Percentiles rank a stretch among this genome's conserved stretches.
Evolutionary conservation across 2,797 vertebrate genomes (phyloP).

Genomic region (Anguilla obscura): DNA sequence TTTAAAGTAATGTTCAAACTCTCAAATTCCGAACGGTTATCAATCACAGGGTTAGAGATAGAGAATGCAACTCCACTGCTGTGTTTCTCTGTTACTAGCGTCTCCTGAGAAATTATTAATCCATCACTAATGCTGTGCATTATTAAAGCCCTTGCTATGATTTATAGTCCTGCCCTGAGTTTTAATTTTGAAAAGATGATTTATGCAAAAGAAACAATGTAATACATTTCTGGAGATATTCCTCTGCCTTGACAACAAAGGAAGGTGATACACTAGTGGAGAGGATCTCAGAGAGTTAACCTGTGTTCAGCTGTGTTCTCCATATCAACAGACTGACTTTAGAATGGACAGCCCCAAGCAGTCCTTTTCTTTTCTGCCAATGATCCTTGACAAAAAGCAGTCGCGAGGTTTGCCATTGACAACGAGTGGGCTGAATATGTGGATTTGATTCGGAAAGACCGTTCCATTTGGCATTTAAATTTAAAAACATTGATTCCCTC

Average conservation of each 20-base stretch:
- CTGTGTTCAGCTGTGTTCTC: background rate
- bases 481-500: background rate
- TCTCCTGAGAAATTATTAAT: background rate
- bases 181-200: slow-evolving; percentile 13
- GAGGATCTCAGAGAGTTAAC: background rate
- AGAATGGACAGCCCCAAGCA: background rate
- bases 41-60: background rate
- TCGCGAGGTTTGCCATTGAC: background rate
- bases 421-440: background rate
- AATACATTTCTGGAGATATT: slow-evolving; percentile 1
- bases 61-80: background rate
- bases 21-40: background rate
- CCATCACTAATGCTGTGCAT: background rate
- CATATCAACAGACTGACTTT: background rate
- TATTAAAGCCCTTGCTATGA: background rate
- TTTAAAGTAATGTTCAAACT: slow-evolving; percentile 6
- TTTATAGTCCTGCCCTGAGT: background rate
- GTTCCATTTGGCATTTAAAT: background rate
- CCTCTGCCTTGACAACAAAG: background rate
- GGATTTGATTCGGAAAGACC: background rate
- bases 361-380: background rate
- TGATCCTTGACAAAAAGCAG: background rate
- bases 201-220: background rate
- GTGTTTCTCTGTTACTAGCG: background rate
- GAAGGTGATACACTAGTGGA: background rate